Conservation (phyloP, 2,888 invertebrate genomes). For the Hemithea aestivaria region DNA sequence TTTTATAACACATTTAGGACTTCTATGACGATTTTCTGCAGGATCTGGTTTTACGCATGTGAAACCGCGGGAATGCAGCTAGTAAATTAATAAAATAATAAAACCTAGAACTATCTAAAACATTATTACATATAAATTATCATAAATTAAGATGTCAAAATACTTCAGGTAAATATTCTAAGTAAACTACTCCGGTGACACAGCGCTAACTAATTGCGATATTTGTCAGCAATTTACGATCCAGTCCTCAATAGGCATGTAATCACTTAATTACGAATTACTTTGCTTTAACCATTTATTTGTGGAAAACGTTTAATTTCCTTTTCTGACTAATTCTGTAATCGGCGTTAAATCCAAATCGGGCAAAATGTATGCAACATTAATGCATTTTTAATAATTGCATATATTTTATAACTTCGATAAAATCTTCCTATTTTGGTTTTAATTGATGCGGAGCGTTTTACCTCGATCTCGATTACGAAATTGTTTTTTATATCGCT, state of each 20-base stretch:
- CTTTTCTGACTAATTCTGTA: slow-evolving; percentile 13
- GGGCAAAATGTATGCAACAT: slow-evolving; percentile 12
- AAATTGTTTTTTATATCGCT: slow-evolving; percentile 13
- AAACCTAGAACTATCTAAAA: no score
- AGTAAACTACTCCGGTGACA: neutral
- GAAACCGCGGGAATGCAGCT: no score
- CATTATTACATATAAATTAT: no score
- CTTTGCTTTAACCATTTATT: slow-evolving; percentile 10
- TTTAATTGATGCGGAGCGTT: slow-evolving; percentile 15
- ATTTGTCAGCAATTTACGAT: slow-evolving; percentile 9
- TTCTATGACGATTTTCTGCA: no score
- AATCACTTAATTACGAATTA: slow-evolving; percentile 15
- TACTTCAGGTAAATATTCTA: no score
- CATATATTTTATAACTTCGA: slow-evolving; percentile 13
- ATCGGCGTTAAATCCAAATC: slow-evolving; percentile 15
- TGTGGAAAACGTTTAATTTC: slow-evolving; percentile 10
- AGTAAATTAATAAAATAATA: no score
- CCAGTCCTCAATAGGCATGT: slow-evolving; percentile 4
- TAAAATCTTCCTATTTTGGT: slow-evolving; percentile 27
- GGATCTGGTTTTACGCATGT: no score
- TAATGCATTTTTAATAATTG: slow-evolving; percentile 22
- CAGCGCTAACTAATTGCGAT: slow-evolving; percentile 8
- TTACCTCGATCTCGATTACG: slow-evolving; percentile 26
- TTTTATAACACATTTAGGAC: no score
- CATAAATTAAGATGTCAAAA: no score